Base-by-base conservation (phyloP, 2,888 invertebrate species). In the Aphelenchoides bicaudatus region DNA sequence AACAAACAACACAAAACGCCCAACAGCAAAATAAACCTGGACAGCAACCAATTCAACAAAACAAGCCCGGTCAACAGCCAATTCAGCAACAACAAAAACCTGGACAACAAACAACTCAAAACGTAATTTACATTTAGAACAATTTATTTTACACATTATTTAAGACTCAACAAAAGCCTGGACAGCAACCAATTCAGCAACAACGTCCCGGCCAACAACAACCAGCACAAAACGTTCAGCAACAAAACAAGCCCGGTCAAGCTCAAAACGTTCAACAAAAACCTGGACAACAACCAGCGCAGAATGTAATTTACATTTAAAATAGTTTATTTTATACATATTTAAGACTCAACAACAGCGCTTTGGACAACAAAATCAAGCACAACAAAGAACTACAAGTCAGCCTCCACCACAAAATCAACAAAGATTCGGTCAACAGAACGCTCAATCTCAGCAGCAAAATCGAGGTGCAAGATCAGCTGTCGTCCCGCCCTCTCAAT, bases 31-130 rank as follows among this genome's bases (percentile, higher is more conserved):
- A 2, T 10, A 43, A 54, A 58, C 37, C 19, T 2, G 43, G 6
- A 62, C 38, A 8, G n/a, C 58, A 63, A 47, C 57, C 8, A 34
- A 3, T 25, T 5, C 56, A 54, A 19, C 52, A 47, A 51, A 30
- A 57, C 27, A 23, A 23, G 23, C 43, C 59, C 28, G 39, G 8
- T 19, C 62, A 30, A 8, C 67, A 67, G 30, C n/a, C 64, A 13
- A 10, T 16, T 1, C 61, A 37, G 19, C 59, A 62, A 54, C 61
- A 63, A 43, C 65, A 19, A 34, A 25, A 23, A 16, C n/a, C 16
- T 56, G 56, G n/a, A 13, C 25, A 48, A 37, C 25, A 23, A 43
- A 10, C 53, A 52, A 52, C 53, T 49, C 39, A 38, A 3, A n/a
- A 48, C 49, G 6, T 8, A 8, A 8, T 13, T 19, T 37, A 25